Base-by-base conservation (phyloP, 2,888 invertebrate genomes). In the Luffia ferchaultella region DNA sequence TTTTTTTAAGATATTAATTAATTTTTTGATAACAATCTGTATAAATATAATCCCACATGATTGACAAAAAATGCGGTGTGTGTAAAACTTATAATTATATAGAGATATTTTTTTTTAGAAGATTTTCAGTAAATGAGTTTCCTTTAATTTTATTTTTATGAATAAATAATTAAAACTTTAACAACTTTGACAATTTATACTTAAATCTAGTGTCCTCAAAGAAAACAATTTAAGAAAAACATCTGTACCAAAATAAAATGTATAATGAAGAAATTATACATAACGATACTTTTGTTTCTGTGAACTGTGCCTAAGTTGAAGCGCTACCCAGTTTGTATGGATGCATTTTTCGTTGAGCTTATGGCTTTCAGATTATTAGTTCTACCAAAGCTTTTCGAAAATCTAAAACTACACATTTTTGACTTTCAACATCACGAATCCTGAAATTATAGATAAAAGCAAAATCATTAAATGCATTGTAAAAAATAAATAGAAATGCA, bases 301-400 rank as follows among this genome's bases (percentile, higher is more conserved):
- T 30, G 12, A 30, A 30, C 30, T 30, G 30, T 12, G 12, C 30
- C 30, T 30, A 7, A 30, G 30, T 12, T 7, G 12, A 30, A 30
- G 30, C 30, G 30, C 12, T 30, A 64, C 67, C 59, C 58, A 58
- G 63, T 71, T 67, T 67, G 62, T 63, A 64, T 64, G 63, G 63
- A 67, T 65, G 65, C 66, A 76, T 78, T 79, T 79, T 79, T 75
- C 74, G 73, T 68, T 65, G 65, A 70, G 76, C 75, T 76, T 74
- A 74, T 70, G 73, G 76, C 75, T 77, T 76, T 76, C 68, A 73
- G 75, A 75, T 77, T 69, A 74, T 70, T 70, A 63, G 61, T 30
- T 7, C 30, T 30, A 30, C 30, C 12, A 30, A 30, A 30, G 30
- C 12, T 30, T 12, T 7, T 30, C 30, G 3, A 7, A 30, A 30